Evolutionary conservation across 2,888 invertebrate genomes (phyloP).

Genomic region (Cerastis leucographa): DNA sequence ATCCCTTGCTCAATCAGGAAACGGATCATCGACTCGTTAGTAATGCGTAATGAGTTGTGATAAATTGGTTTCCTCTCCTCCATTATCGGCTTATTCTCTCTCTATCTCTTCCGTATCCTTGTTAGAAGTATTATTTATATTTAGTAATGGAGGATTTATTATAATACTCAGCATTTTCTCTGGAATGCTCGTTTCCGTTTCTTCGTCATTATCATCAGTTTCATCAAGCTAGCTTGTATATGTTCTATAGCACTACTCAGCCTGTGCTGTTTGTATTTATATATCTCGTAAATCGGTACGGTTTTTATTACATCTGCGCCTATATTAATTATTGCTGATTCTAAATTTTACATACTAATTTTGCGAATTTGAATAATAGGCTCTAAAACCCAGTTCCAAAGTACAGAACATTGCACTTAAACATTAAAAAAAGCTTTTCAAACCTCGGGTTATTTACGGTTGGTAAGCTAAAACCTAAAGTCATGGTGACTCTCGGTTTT

Average conservation of each 20-base stretch:
- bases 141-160: constrained; percentile 2
- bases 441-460: constrained; percentile 43
- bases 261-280: background rate
- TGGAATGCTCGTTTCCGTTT: background rate
- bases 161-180: background rate
- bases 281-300: constrained; percentile 9
- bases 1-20: constrained; percentile 39
- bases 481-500: constrained; percentile 79
- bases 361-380: constrained; percentile 15
- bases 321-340: constrained; percentile 11
- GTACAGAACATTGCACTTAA: constrained; percentile 34
- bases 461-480: constrained; percentile 66
- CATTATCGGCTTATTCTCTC: constrained; percentile 24
- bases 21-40: constrained; percentile 34
- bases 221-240: background rate
- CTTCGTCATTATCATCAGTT: background rate
- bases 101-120: constrained; percentile 6
- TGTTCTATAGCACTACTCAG: background rate
- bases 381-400: constrained; percentile 32
- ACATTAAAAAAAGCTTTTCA: constrained; percentile 26
- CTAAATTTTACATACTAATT: background rate
- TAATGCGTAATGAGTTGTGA: constrained; percentile 36
- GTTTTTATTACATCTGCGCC: background rate
- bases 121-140: constrained; percentile 2
- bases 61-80: constrained; percentile 18